These are phyloP conservation scores for Tipula helvola DNA, from an alignment of 2,888 invertebrate genomes.

Conservation along the genomic window DNA sequence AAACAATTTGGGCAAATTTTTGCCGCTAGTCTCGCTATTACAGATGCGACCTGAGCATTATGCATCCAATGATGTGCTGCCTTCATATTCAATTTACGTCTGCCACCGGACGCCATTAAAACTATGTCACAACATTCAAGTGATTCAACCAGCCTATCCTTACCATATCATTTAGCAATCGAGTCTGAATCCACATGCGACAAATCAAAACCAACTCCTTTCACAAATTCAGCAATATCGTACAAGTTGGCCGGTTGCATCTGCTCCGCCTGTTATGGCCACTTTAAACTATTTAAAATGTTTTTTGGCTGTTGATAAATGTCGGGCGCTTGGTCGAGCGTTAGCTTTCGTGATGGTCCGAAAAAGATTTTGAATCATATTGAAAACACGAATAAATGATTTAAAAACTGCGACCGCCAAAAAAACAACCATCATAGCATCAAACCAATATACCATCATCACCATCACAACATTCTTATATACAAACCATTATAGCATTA, in stretches of 20 bases:
- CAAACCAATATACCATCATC: too few relatives aligned
- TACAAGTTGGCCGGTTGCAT: neutral
- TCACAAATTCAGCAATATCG: neutral
- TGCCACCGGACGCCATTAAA: neutral
- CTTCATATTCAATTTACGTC: neutral
- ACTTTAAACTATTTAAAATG: neutral
- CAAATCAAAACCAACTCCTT: neutral
- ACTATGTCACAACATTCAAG: neutral
- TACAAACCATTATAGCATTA: too few relatives aligned
- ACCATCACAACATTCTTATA: too few relatives aligned
- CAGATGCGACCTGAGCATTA: neutral
- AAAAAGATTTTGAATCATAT: neutral
- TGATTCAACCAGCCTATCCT: neutral
- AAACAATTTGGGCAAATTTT: neutral
- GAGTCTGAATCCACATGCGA: neutral
- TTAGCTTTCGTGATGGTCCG: neutral
- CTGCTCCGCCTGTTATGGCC: neutral
- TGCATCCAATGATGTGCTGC: neutral
- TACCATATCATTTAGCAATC: neutral
- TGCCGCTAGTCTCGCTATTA: neutral
- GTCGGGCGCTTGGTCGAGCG: too few relatives aligned
- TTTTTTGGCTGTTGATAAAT: neutral
- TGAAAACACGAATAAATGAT: neutral
- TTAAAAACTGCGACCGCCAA: neutral
- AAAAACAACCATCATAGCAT: too few relatives aligned